These are phyloP conservation scores for Notarius quadriscutis DNA, from an alignment of 2,113 vertebrate species.

Conservation along the genomic window DNA sequence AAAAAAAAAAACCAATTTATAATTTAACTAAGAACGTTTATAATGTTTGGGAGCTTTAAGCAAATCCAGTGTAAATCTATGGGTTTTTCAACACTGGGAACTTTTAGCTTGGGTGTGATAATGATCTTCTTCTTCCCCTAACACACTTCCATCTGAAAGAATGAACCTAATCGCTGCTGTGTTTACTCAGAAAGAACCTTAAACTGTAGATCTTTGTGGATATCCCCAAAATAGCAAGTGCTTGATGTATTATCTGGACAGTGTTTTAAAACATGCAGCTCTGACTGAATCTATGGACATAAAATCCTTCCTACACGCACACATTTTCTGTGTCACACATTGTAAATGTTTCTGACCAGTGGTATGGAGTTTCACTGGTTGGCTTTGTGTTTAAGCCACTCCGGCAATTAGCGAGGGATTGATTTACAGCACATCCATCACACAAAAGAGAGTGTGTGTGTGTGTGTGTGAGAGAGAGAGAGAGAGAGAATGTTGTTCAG, in stretches of 20 bases:
- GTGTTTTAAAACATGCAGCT: constrained; percentile 20
- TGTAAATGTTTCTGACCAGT: constrained; percentile 40
- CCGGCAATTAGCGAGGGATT: constrained; percentile 74
- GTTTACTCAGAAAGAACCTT: not conserved
- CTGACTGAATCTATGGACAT: constrained; percentile 22
- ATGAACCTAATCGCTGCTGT: not conserved
- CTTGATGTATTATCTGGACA: constrained; percentile 20
- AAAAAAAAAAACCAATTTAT: not conserved
- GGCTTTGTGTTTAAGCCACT: constrained; percentile 72
- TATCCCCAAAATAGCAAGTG: not conserved
- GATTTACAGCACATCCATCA: constrained; percentile 69
- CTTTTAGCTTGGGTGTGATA: constrained; percentile 2
- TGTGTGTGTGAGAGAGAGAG: not conserved
- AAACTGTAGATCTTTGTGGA: not conserved
- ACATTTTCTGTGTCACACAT: constrained; percentile 34
- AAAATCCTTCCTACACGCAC: constrained; percentile 4
- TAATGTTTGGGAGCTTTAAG: not conserved
- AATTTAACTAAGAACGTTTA: not conserved
- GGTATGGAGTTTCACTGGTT: constrained; percentile 69
- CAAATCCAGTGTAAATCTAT: not conserved
- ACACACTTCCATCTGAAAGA: constrained; percentile 1
- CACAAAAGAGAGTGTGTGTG: constrained; percentile 61
- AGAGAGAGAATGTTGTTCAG: constrained; percentile 28
- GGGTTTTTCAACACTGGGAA: not conserved
- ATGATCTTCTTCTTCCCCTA: constrained; percentile 11